Percentiles rank a stretch among this genome's conserved stretches.
phyloP scores from a whole-genome alignment of 2,113 vertebrate species.

The Deroptyus accipitrinus region DNA sequence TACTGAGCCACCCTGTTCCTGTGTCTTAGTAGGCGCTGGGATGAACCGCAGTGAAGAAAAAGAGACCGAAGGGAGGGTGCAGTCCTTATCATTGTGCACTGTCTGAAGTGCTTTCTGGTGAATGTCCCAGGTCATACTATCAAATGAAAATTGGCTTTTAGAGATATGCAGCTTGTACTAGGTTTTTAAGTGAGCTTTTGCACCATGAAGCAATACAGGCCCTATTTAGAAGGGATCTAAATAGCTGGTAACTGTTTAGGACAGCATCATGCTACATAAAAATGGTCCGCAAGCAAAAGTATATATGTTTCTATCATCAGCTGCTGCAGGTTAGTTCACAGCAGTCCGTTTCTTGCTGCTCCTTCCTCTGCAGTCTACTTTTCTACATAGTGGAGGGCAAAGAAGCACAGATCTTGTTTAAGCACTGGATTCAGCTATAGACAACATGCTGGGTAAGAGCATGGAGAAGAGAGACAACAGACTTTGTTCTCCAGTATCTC shows the following conservation, averaged over 20 bases:
- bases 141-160: not conserved
- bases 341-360: not conserved
- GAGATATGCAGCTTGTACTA: not conserved
- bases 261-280: not conserved
- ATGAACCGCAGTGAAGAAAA: not conserved
- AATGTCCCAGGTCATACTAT: not conserved
- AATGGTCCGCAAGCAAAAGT: not conserved
- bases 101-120: not conserved
- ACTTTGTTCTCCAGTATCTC: not conserved
- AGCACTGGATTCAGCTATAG: not conserved
- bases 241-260: not conserved
- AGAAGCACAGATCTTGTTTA: not conserved
- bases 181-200: not conserved
- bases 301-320: not conserved
- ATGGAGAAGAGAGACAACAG: not conserved
- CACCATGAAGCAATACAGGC: not conserved
- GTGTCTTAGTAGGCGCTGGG: not conserved
- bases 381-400: not conserved
- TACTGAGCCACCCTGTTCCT: not conserved
- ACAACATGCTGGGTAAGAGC: not conserved
- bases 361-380: not conserved
- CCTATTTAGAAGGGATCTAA: not conserved
- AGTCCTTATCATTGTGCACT: not conserved
- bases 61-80: not conserved
- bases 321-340: not conserved